These are phyloP conservation scores for Catocala fraxini DNA, from an alignment of 2,888 invertebrate species.

Conservation along the genomic window DNA sequence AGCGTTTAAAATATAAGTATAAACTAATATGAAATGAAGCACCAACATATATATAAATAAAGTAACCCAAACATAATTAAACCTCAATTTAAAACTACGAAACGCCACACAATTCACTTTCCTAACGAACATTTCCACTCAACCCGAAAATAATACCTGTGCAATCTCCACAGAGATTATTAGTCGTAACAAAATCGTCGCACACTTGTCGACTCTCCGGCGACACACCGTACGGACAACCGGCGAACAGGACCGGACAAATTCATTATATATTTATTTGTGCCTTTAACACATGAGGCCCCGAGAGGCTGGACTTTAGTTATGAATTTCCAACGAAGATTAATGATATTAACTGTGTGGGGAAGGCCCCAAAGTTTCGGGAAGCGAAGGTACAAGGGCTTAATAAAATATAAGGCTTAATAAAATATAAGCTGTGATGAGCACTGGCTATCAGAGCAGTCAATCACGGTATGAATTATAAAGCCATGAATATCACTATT, in stretches of 20 bases:
- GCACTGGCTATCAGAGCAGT: not conserved
- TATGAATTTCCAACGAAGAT: conserved; percentile 65
- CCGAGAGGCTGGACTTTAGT: conserved; percentile 54
- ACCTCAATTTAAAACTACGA: too few relatives aligned
- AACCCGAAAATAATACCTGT: not conserved
- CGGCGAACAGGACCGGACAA: conserved; percentile 30
- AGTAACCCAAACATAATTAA: too few relatives aligned
- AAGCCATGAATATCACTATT: too few relatives aligned
- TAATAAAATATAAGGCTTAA: conserved; percentile 38
- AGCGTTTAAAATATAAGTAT: too few relatives aligned
- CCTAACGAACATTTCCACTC: not conserved
- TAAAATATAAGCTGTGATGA: conserved; percentile 36
- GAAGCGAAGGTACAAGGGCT: conserved; percentile 7
- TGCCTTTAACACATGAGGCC: conserved; percentile 44
- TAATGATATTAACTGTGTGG: conserved; percentile 57
- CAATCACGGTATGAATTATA: not conserved
- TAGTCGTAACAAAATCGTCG: conserved; percentile 1
- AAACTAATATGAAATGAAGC: too few relatives aligned
- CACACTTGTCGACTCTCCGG: conserved; percentile 12
- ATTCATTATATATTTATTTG: conserved; percentile 45
- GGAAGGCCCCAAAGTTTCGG: conserved; percentile 39
- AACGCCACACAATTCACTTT: not conserved
- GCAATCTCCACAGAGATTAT: not conserved
- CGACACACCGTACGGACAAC: conserved; percentile 19
- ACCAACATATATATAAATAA: too few relatives aligned